Evolutionary conservation across 2,113 vertebrate species (phyloP).

Genomic region (Ginglymostoma cirratum): DNA sequence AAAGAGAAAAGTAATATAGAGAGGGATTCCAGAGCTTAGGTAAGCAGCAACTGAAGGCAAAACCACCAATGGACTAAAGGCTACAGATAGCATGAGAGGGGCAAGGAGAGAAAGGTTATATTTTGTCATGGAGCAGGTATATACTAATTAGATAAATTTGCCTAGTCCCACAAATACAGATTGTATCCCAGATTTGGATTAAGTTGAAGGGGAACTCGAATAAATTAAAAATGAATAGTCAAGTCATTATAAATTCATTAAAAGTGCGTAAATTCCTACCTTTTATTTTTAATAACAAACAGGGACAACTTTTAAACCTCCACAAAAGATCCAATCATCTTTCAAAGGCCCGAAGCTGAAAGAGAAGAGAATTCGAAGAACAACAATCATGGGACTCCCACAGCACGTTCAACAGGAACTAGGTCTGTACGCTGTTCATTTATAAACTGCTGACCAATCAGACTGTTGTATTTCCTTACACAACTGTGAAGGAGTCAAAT

Average conservation of each 20-base stretch:
- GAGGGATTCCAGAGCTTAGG: not conserved
- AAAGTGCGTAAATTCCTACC: too few relatives aligned
- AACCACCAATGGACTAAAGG: not conserved
- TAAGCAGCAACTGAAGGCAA: too few relatives aligned
- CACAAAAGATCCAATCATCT: constrained; percentile 59
- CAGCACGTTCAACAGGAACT: constrained; percentile 90
- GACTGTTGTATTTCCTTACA: not conserved
- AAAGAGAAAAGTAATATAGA: not conserved
- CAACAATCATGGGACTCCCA: constrained; percentile 87
- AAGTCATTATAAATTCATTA: not conserved
- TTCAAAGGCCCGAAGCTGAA: constrained; percentile 60
- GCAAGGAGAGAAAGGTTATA: not conserved
- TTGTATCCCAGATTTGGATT: not conserved
- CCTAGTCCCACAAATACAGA: not conserved
- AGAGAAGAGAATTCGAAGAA: constrained; percentile 72
- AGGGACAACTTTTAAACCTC: constrained; percentile 92
- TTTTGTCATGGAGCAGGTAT: not conserved
- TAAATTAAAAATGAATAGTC: not conserved
- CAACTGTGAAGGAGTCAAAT: not conserved
- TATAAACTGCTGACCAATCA: not conserved
- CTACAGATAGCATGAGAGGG: too few relatives aligned
- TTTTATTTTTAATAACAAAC: not conserved
- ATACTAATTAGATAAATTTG: not conserved
- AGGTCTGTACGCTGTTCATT: constrained; percentile 54
- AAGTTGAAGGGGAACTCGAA: not conserved